These are phyloP conservation scores for Semaprochilodus insignis DNA, from an alignment of 2,797 vertebrate species.

Conservation along the genomic window DNA sequence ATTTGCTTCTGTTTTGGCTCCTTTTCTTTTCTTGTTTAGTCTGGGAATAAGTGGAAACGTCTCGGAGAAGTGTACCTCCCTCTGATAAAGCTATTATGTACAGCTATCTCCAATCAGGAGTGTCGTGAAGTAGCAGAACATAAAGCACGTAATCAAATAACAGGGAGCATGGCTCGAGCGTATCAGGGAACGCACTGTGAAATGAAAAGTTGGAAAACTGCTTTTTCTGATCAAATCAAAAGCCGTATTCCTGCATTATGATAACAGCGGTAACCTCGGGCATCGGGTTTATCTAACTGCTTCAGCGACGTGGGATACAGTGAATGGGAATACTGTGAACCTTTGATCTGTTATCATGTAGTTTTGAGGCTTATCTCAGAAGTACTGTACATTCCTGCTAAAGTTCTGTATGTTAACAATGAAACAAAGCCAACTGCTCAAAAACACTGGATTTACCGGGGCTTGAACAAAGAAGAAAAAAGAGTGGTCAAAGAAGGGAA, in stretches of 20 bases:
- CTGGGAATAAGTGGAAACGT: constrained; percentile 38
- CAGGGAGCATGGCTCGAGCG: constrained; percentile 5
- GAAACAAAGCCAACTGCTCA: neutral
- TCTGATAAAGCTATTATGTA: constrained; percentile 26
- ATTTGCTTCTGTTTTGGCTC: constrained; percentile 60
- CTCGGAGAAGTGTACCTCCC: constrained; percentile 8
- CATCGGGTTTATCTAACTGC: constrained; percentile 37
- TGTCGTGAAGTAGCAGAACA: constrained; percentile 31
- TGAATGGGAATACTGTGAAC: constrained; percentile 13
- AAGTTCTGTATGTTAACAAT: neutral
- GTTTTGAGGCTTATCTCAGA: constrained; percentile 12
- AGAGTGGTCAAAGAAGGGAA: constrained; percentile 3
- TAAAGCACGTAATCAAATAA: constrained; percentile 41
- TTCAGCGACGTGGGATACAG: constrained; percentile 16
- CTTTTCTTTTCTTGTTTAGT: constrained; percentile 56
- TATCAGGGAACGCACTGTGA: constrained; percentile 24
- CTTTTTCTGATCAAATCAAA: constrained; percentile 44
- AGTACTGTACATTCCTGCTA: neutral
- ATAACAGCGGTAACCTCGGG: constrained; percentile 32
- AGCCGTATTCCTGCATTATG: constrained; percentile 26
- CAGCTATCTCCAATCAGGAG: constrained; percentile 33
- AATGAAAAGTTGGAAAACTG: constrained; percentile 38
- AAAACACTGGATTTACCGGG: neutral
- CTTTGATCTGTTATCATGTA: constrained; percentile 9
- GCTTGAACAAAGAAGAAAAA: neutral